phyloP scores from a whole-genome alignment of 2,797 vertebrate species.

The Sternotherus odoratus region DNA sequence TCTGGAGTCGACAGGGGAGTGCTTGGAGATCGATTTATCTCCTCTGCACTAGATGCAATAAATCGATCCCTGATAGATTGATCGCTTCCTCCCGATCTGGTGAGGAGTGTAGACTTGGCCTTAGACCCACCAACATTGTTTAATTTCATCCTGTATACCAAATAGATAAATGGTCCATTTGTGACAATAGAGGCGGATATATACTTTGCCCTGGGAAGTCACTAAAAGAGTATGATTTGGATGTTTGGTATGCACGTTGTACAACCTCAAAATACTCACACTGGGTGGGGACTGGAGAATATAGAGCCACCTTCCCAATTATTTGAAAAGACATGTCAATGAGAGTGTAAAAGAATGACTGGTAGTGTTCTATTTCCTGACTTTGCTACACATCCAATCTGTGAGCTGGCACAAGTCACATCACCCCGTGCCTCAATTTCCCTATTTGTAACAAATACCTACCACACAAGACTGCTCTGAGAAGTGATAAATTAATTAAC shows the following conservation, averaged over 20 bases:
- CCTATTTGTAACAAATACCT: background rate
- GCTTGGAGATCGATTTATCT: too few relatives aligned
- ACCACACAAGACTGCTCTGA: conserved; percentile 69
- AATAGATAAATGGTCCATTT: background rate
- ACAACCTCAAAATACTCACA: fast-evolving
- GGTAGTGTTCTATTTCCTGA: background rate
- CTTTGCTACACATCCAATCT: background rate
- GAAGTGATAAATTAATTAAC: conserved; percentile 69
- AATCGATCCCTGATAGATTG: too few relatives aligned
- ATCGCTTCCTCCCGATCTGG: too few relatives aligned
- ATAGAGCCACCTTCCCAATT: fast-evolving
- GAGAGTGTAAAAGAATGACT: background rate
- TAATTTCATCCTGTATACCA: fast-evolving
- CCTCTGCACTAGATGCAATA: too few relatives aligned
- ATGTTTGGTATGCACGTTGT: background rate
- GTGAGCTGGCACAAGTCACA: fast-evolving
- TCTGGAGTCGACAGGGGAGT: too few relatives aligned
- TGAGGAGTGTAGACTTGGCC: too few relatives aligned
- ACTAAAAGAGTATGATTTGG: fast-evolving
- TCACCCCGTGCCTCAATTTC: background rate
- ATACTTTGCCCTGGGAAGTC: background rate
- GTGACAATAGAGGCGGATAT: background rate
- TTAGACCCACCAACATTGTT: fast-evolving
- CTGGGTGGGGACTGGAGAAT: fast-evolving
- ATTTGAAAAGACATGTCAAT: fast-evolving